Evolutionary conservation across 1,140 invertebrate genomes (phyloP).

Genomic region (Glossosoma conforme): DNA sequence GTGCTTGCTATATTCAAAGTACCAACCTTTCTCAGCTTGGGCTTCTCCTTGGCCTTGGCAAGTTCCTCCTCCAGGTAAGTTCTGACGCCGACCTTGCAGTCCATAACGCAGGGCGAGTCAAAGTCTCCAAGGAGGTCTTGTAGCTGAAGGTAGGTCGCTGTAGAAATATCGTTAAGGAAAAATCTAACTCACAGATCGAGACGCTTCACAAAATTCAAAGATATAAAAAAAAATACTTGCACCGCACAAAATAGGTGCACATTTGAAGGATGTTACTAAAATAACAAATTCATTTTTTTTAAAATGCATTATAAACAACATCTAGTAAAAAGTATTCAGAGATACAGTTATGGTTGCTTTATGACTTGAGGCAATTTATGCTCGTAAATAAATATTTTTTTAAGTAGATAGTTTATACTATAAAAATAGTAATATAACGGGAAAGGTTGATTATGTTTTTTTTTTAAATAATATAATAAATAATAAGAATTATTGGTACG

Average conservation of each 20-base stretch:
- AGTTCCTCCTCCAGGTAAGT: constrained; percentile 94
- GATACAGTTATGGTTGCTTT: no score
- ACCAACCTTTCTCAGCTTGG: constrained; percentile 79
- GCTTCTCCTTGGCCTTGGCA: constrained; percentile 90
- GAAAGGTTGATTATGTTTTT: not conserved
- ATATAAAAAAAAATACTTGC: not conserved
- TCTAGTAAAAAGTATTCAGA: no score
- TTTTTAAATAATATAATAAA: not conserved
- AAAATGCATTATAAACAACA: no score
- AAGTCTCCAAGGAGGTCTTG: constrained; percentile 91
- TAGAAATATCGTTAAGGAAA: constrained; percentile 25
- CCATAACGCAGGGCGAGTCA: constrained; percentile 90
- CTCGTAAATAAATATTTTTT: no score
- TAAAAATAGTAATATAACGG: no score
- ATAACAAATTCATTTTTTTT: not conserved
- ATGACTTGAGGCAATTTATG: no score
- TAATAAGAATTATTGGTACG: not conserved
- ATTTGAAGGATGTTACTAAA: not conserved
- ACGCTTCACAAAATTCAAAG: constrained; percentile 3
- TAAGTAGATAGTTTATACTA: no score
- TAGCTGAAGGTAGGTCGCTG: constrained; percentile 73
- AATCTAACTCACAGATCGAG: not conserved
- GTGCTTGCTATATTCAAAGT: no score
- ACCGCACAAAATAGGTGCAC: not conserved
- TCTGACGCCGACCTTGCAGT: constrained; percentile 92